These are phyloP conservation scores for Tigriopus japonicus DNA, from an alignment of 1,140 invertebrate genomes.

Conservation along the genomic window DNA sequence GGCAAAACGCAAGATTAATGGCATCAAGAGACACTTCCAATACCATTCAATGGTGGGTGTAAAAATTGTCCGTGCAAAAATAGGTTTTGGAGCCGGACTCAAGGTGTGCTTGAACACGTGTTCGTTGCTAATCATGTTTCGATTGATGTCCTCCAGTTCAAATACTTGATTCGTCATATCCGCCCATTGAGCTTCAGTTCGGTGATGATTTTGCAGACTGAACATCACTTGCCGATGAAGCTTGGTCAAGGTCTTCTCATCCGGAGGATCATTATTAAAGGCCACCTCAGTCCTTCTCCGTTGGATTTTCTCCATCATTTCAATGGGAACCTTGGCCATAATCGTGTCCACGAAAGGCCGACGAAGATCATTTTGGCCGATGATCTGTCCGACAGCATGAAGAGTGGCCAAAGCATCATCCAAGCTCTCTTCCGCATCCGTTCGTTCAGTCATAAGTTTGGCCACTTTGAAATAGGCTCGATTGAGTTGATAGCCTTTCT, in stretches of 20 bases:
- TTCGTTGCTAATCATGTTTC: constrained; percentile 54
- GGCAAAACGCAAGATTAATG: constrained; percentile 48
- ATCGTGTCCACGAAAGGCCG: constrained; percentile 51
- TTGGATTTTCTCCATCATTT: constrained; percentile 38
- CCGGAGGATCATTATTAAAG: constrained; percentile 44
- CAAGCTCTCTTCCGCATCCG: constrained; percentile 10
- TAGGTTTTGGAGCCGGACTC: constrained; percentile 9
- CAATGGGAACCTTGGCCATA: constrained; percentile 58
- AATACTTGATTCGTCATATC: constrained; percentile 52
- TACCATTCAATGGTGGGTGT: constrained; percentile 63
- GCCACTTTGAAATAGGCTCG: constrained; percentile 73
- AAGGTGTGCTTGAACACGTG: constrained; percentile 41
- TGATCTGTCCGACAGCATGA: background rate
- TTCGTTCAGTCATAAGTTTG: constrained; percentile 8
- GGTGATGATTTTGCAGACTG: constrained; percentile 62
- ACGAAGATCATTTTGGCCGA: constrained; percentile 22
- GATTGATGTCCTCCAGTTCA: constrained; percentile 62
- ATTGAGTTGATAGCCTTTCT: constrained; percentile 48
- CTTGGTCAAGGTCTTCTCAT: constrained; percentile 57
- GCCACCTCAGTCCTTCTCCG: constrained; percentile 35
- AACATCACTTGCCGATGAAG: constrained; percentile 65
- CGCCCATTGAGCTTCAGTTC: constrained; percentile 81
- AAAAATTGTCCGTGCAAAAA: constrained; percentile 16
- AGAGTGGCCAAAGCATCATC: constrained; percentile 3
- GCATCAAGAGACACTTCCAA: constrained; percentile 65